Evolutionary conservation across 2,888 invertebrate genomes (phyloP), one percentile per base, ranked within the genome.

Genomic region (Augochlorella aurata): DNA sequence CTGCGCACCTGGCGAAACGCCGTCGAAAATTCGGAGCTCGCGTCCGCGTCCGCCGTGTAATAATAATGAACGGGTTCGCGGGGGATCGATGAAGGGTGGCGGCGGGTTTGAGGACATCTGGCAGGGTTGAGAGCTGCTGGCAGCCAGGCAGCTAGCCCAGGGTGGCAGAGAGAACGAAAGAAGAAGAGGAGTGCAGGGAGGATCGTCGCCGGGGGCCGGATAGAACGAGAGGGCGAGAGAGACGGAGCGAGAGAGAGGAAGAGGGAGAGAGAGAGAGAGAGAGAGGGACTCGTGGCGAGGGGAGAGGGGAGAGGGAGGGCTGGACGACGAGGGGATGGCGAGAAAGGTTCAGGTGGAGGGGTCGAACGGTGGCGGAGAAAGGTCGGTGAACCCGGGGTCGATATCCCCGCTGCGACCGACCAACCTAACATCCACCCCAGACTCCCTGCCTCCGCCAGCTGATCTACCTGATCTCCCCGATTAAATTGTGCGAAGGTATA

Each of bases 351-450:
- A 90, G 81, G 85, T 88, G 83, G 85, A 83, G 84, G 88, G 87
- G 86, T 89, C 86, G 89, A 88, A 63, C 82, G 89, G 89, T 88
- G 89, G 90, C 88, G 87, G 87, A 85, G 90, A 90, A 90, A 90
- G 92, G 91, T 92, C 91, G 90, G 85, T 88, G 92, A 92, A 90
- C 92, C 87, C 90, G 76, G 90, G 92, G 92, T 92, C 92, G 92
- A 92, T 92, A 92, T 86, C 92, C 92, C 87, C 88, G 82, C 87
- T 79, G 87, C 84, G 85, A 89, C 84, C 86, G 84, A 85, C 85
- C 89, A 87, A 87, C 85, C 90, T 83, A 87, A 86, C 89, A 87
- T 89, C 90, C 89, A 90, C 90, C 89, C 90, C 89, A 86, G 90
- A 87, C 89, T 89, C 87, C 83, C 88, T 85, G 83, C 85, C 87